Conservation (phyloP, 2,888 invertebrate species). For the Charanyca ferruginea region DNA sequence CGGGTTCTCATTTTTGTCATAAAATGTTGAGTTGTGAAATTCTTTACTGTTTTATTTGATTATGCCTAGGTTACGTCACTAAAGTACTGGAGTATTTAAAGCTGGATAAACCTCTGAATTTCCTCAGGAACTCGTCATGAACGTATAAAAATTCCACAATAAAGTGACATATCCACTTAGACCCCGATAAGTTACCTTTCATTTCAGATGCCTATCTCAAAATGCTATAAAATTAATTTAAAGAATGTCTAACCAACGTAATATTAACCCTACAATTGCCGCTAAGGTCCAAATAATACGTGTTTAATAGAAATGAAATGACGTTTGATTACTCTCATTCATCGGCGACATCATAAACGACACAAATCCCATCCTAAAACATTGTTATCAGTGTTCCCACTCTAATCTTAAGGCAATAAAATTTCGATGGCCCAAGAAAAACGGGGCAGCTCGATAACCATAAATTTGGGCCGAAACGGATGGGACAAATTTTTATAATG, state of each 20-base stretch:
- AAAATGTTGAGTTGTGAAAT: constrained; percentile 55
- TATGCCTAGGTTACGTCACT: constrained; percentile 33
- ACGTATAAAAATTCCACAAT: constrained; percentile 44
- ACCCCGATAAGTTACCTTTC: constrained; percentile 33
- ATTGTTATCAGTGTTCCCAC: constrained; percentile 89
- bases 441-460: constrained; percentile 89
- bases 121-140: constrained; percentile 23
- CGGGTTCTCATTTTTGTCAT: constrained; percentile 63
- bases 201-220: constrained; percentile 35
- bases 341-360: constrained; percentile 80
- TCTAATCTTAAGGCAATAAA: constrained; percentile 89
- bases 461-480: constrained; percentile 90
- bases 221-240: constrained; percentile 47
- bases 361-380: constrained; percentile 85
- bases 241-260: constrained; percentile 38
- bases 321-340: constrained; percentile 76
- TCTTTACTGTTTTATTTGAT: constrained; percentile 38
- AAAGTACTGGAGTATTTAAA: constrained; percentile 1
- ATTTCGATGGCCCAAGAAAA: constrained; percentile 87
- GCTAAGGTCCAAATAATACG: constrained; percentile 54
- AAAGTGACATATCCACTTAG: constrained; percentile 51
- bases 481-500: constrained; percentile 91
- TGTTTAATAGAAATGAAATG: constrained; percentile 61
- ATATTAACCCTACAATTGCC: constrained; percentile 50
- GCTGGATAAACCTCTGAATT: constrained; percentile 1